phyloP scores from a whole-genome alignment of 2,113 vertebrate genomes.

The Jacana jacana region DNA sequence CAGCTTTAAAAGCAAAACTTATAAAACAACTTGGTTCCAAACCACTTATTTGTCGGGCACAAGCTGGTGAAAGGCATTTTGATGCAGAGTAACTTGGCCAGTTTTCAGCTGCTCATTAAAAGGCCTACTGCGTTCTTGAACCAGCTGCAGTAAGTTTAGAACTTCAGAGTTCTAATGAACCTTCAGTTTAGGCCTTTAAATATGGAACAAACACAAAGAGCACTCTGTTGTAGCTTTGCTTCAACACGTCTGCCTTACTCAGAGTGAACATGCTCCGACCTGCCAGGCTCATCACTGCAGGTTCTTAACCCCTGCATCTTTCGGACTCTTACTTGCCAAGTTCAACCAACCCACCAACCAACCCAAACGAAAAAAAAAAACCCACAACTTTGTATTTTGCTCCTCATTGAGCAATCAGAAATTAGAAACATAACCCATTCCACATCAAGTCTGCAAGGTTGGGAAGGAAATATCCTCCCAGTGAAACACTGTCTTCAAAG shows the following conservation, averaged over 20 bases:
- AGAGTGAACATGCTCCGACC: background rate
- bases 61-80: slow-evolving; percentile 6
- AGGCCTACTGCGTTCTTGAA: background rate
- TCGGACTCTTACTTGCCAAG: background rate
- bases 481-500: background rate
- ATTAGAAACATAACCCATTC: background rate
- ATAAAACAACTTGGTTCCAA: background rate
- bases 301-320: background rate
- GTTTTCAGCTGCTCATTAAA: background rate
- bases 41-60: background rate
- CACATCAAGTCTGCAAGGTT: background rate
- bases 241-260: background rate
- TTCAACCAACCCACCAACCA: background rate
- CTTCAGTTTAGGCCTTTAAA: background rate
- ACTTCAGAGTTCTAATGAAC: background rate
- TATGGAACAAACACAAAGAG: background rate
- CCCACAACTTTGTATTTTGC: background rate
- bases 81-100: background rate
- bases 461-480: background rate
- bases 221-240: background rate
- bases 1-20: background rate
- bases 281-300: background rate
- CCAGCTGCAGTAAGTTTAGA: background rate
- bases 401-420: background rate
- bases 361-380: background rate